A percentile compares a stretch with the other conserved stretches of the same genome.
These are phyloP conservation scores for Centropristis striata DNA, from an alignment of 2,113 vertebrate species.

Conservation along the genomic window DNA sequence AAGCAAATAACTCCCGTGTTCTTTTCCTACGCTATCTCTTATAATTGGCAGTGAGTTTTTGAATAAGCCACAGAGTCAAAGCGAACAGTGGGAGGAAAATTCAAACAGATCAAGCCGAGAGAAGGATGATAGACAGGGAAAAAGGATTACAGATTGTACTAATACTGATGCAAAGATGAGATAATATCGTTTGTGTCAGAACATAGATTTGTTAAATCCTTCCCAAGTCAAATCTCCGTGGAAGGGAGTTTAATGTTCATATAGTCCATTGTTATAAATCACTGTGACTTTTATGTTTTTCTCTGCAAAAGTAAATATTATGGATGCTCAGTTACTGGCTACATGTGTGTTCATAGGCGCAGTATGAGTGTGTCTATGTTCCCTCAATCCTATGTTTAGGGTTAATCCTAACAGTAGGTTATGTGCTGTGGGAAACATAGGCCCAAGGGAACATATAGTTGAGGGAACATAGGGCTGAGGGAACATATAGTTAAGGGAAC, in stretches of 20 bases:
- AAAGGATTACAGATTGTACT: slow-evolving; percentile 39
- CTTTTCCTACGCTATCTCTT: slow-evolving; percentile 21
- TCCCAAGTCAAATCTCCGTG: slow-evolving; percentile 31
- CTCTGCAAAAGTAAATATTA: neutral
- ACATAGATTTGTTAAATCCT: slow-evolving; percentile 42
- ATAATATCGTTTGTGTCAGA: slow-evolving; percentile 29
- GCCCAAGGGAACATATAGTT: too few species aligned
- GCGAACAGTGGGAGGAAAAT: slow-evolving; percentile 54
- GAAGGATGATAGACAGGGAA: slow-evolving; percentile 46
- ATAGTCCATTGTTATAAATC: neutral
- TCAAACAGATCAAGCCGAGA: slow-evolving; percentile 38
- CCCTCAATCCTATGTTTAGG: too few species aligned
- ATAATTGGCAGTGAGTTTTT: slow-evolving; percentile 52
- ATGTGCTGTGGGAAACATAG: too few species aligned
- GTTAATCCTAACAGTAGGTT: too few species aligned
- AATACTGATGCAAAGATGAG: slow-evolving; percentile 48
- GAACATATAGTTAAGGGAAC: too few species aligned
- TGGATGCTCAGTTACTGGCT: too few species aligned
- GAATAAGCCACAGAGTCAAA: slow-evolving; percentile 43
- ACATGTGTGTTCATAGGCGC: too few species aligned
- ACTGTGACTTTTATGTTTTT: neutral
- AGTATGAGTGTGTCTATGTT: too few species aligned
- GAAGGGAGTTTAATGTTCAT: slow-evolving; percentile 9
- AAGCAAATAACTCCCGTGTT: slow-evolving; percentile 16
- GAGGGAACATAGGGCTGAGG: too few species aligned